These are phyloP conservation scores for Scaptodrosophila lebanonensis DNA, from an alignment of 1,140 invertebrate species.

Conservation along the genomic window DNA sequence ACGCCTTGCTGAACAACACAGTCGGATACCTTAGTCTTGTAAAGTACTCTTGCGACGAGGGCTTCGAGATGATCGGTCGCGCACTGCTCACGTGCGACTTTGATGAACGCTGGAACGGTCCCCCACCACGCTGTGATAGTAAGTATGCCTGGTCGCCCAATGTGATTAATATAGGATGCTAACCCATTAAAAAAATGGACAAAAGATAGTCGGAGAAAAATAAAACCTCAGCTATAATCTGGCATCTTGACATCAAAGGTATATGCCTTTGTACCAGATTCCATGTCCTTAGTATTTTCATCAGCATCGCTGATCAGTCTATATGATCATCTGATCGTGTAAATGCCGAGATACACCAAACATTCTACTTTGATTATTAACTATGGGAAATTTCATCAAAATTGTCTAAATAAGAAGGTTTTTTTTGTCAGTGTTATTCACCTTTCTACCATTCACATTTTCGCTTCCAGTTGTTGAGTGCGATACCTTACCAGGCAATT, in stretches of 20 bases:
- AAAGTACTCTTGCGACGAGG: slow-evolving; percentile 88
- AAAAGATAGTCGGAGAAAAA: no score
- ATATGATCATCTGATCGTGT: no score
- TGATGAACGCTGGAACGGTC: slow-evolving; percentile 95
- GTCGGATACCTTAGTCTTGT: slow-evolving; percentile 91
- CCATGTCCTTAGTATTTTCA: no score
- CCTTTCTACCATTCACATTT: background rate
- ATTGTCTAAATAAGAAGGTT: background rate
- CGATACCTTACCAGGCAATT: slow-evolving; percentile 83
- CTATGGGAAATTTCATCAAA: no score
- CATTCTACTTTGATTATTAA: no score
- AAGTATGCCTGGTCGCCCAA: slow-evolving; percentile 55
- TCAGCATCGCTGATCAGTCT: no score
- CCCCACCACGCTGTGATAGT: slow-evolving; percentile 92
- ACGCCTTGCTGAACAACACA: slow-evolving; percentile 88
- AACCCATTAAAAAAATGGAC: background rate
- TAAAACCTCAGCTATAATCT: no score
- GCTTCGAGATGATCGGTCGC: slow-evolving; percentile 89
- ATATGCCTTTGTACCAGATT: background rate
- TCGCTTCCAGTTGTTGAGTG: slow-evolving; percentile 83
- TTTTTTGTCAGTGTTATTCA: background rate
- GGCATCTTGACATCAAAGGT: no score
- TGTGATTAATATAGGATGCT: background rate
- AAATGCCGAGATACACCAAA: background rate
- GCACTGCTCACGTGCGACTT: slow-evolving; percentile 92